These are phyloP conservation scores for Onychomys leucogaster DNA, from an alignment of 2,797 vertebrate genomes.

Conservation along the genomic window DNA sequence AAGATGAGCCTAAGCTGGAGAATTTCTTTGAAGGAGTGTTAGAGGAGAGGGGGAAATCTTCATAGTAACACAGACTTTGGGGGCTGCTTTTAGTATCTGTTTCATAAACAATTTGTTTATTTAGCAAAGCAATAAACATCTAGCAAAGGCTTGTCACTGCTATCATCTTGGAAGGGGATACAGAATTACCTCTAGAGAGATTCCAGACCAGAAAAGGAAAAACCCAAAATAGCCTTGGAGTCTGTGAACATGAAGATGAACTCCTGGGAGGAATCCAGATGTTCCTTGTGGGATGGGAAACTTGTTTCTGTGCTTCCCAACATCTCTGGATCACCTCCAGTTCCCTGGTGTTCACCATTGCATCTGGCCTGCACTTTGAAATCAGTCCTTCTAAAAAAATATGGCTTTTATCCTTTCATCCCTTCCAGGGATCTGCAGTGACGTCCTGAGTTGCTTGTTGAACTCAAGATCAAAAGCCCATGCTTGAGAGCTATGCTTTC, in stretches of 20 bases:
- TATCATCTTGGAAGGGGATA: neutral
- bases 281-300: neutral
- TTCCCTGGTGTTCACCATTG: neutral
- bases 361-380: slow-evolving; percentile 46
- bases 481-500: slow-evolving; percentile 9
- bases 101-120: slow-evolving; percentile 16
- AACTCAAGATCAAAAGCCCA: slow-evolving; percentile 60
- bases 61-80: neutral
- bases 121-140: neutral
- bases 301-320: neutral
- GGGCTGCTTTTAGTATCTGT: slow-evolving; percentile 13
- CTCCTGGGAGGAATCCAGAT: neutral
- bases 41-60: neutral
- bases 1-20: neutral
- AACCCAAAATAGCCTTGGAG: neutral
- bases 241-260: neutral
- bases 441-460: slow-evolving; percentile 46
- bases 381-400: slow-evolving; percentile 61
- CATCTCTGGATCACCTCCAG: neutral
- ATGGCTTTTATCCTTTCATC: slow-evolving; percentile 34
- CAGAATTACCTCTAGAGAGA: neutral
- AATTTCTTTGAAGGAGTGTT: neutral
- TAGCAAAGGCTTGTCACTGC: neutral
- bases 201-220: slow-evolving; percentile 19
- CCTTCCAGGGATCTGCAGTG: slow-evolving; percentile 27